Conservation (phyloP, 2,888 invertebrate species). For the Gymnosoma rotundatum region DNA sequence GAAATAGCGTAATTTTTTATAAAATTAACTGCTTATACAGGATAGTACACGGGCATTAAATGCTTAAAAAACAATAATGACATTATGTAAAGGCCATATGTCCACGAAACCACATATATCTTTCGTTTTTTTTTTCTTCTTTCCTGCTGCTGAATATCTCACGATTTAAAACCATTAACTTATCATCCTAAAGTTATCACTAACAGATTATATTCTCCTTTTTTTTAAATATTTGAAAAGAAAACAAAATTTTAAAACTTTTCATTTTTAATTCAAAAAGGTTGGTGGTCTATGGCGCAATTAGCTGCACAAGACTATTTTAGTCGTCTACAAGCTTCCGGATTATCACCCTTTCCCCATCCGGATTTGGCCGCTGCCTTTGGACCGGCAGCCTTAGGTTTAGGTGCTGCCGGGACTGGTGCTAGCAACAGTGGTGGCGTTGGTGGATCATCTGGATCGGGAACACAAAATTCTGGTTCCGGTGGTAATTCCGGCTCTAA, state of each 20-base stretch:
- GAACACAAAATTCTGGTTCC: constrained; percentile 73
- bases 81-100: no score
- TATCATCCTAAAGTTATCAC: no score
- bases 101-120: no score
- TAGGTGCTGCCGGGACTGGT: constrained; percentile 78
- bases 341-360: constrained; percentile 87
- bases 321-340: constrained; percentile 91
- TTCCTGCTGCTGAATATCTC: no score
- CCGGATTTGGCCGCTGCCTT: constrained; percentile 86
- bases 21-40: no score
- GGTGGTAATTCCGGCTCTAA: constrained; percentile 74
- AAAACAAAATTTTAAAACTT: neutral
- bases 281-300: constrained; percentile 97
- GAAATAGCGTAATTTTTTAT: no score
- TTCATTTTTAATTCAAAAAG: constrained; percentile 75
- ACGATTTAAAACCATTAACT: no score
- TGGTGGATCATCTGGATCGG: constrained; percentile 68
- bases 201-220: no score
- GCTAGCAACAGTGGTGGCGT: constrained; percentile 78
- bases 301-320: constrained; percentile 94
- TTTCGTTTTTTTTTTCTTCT: no score
- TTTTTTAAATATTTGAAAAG: no score
- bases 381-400: constrained; percentile 80
- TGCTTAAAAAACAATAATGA: no score
- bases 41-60: no score